These are phyloP conservation scores for Tiphia femorata DNA, from an alignment of 2,888 invertebrate species.

Conservation along the genomic window DNA sequence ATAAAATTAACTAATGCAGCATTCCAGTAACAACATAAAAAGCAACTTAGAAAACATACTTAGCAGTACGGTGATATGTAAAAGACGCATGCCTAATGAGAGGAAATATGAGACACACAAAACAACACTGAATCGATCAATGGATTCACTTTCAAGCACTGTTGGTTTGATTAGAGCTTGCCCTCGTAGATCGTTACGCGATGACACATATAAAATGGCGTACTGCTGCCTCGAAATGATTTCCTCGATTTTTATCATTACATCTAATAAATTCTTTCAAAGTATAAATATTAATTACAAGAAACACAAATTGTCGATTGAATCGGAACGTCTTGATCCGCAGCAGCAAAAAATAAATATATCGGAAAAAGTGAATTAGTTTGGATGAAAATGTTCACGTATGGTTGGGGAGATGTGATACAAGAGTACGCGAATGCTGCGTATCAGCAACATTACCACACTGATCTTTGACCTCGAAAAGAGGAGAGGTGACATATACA, in stretches of 20 bases:
- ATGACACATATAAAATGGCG: constrained; percentile 7
- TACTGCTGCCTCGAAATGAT: constrained; percentile 30
- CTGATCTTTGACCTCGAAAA: constrained; percentile 36
- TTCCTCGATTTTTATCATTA: too few species aligned
- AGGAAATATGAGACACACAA: not conserved
- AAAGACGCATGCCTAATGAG: constrained; percentile 19
- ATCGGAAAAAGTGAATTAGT: too few species aligned
- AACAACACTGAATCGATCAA: constrained; percentile 17
- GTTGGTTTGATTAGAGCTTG: constrained; percentile 26
- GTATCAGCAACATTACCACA: constrained; percentile 29
- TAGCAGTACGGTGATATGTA: constrained; percentile 9
- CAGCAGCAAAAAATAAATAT: too few species aligned
- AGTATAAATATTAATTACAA: too few species aligned
- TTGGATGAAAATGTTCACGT: too few species aligned
- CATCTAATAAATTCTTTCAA: too few species aligned
- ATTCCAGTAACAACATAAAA: too few species aligned
- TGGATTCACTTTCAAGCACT: constrained; percentile 13
- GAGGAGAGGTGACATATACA: constrained; percentile 16
- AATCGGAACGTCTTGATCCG: too few species aligned
- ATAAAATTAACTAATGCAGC: too few species aligned
- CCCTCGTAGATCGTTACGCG: constrained; percentile 4
- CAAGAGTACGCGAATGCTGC: constrained; percentile 29
- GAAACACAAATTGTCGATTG: too few species aligned
- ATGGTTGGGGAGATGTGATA: not conserved
- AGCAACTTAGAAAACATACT: too few species aligned